Percentiles rank a stretch among this genome's conserved stretches.
These are phyloP conservation scores for Trematomus loennbergii DNA, from an alignment of 2,113 vertebrate genomes.

Conservation along the genomic window DNA sequence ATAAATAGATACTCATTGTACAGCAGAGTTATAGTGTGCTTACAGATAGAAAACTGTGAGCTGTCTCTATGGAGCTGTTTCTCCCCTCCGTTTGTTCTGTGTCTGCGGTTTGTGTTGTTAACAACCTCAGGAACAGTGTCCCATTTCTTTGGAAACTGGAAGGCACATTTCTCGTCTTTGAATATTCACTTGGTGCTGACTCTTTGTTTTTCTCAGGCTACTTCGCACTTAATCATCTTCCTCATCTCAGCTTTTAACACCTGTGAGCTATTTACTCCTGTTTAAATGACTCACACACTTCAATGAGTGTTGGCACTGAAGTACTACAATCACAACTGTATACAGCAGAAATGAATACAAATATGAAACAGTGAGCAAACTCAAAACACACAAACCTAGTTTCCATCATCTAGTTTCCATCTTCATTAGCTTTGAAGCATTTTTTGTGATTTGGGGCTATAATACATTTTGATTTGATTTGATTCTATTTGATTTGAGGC, in stretches of 20 bases:
- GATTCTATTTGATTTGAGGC: background rate
- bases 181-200: constrained; percentile 25
- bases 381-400: too few relatives aligned
- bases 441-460: too few relatives aligned
- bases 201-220: constrained; percentile 4
- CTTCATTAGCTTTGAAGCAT: too few relatives aligned
- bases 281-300: too few relatives aligned
- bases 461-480: too few relatives aligned
- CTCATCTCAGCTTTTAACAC: constrained; percentile 1
- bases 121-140: constrained; percentile 59
- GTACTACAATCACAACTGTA: background rate
- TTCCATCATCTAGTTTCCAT: too few relatives aligned
- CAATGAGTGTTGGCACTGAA: too few relatives aligned
- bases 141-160: constrained; percentile 41
- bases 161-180: constrained; percentile 31
- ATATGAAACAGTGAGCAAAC: background rate
- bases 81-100: constrained; percentile 24
- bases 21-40: background rate
- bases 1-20: constrained; percentile 2
- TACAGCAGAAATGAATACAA: background rate
- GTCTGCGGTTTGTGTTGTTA: constrained; percentile 55
- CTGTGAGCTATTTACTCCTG: background rate
- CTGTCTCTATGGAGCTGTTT: constrained; percentile 35
- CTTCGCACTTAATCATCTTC: constrained; percentile 28
- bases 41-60: background rate